A percentile compares a stretch with the other conserved stretches of the same genome.
Evolutionary conservation across 2,797 vertebrate species (phyloP).

Genomic region (Thalassophryne amazonica): DNA sequence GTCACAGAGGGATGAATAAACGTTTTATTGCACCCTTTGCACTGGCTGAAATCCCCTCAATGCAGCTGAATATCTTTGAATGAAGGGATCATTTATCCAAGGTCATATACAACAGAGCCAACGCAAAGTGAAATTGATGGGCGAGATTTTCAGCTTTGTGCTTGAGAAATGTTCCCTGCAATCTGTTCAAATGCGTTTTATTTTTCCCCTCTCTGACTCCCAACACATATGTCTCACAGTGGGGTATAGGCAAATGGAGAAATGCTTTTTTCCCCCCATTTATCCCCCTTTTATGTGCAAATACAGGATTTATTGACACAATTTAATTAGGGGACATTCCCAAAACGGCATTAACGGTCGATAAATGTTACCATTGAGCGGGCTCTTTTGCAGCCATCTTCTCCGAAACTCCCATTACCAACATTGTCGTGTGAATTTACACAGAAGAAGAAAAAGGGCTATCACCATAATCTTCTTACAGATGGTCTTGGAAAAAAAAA

Average conservation of each 20-base stretch:
- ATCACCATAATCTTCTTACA: slow-evolving; percentile 4
- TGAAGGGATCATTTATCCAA: slow-evolving; percentile 65
- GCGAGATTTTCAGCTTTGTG: slow-evolving; percentile 45
- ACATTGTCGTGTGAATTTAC: slow-evolving; percentile 22
- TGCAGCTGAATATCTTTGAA: slow-evolving; percentile 63
- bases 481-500: slow-evolving; percentile 9
- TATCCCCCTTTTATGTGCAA: slow-evolving; percentile 58
- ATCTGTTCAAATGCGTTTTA: slow-evolving; percentile 62
- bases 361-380: slow-evolving; percentile 54
- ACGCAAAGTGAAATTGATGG: slow-evolving; percentile 66
- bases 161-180: slow-evolving; percentile 63
- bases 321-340: slow-evolving; percentile 63
- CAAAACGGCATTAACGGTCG: slow-evolving; percentile 55
- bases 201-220: slow-evolving; percentile 36
- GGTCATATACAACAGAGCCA: slow-evolving; percentile 61
- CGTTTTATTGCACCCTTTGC: slow-evolving; percentile 61
- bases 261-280: slow-evolving; percentile 40
- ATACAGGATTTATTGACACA: slow-evolving; percentile 61
- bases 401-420: slow-evolving; percentile 27
- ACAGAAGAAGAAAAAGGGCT: background rate
- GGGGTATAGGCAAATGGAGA: slow-evolving; percentile 42
- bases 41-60: slow-evolving; percentile 56
- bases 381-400: slow-evolving; percentile 45
- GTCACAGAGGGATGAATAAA: slow-evolving; percentile 69
- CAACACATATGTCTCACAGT: slow-evolving; percentile 60